Percentiles rank a stretch among this genome's conserved stretches.
Conservation (phyloP, 1,140 invertebrate genomes). For the Mylabris phalerata region DNA sequence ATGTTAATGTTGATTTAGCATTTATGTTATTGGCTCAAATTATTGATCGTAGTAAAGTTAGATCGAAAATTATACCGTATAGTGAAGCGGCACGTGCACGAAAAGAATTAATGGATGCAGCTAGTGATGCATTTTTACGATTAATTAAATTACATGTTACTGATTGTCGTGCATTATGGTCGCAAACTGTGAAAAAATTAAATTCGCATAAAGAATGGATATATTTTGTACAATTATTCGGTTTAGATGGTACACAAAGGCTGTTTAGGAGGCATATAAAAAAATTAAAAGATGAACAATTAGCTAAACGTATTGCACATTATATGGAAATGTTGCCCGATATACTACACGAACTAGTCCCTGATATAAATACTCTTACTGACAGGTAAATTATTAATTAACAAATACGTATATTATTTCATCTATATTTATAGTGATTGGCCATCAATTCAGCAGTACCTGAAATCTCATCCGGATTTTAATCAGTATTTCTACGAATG, state of each 20-base stretch:
- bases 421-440: constrained; percentile 61
- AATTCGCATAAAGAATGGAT: constrained; percentile 81
- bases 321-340: constrained; percentile 77
- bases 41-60: constrained; percentile 67
- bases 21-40: constrained; percentile 90
- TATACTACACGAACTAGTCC: constrained; percentile 74
- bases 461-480: constrained; percentile 83
- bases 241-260: constrained; percentile 71
- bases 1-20: constrained; percentile 92
- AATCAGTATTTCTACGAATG: constrained; percentile 84
- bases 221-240: constrained; percentile 88
- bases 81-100: constrained; percentile 77
- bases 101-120: constrained; percentile 82
- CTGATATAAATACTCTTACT: constrained; percentile 67
- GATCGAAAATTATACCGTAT: constrained; percentile 67
- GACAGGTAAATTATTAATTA: constrained; percentile 53
- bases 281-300: constrained; percentile 78
- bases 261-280: constrained; percentile 77
- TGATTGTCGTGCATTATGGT: constrained; percentile 83
- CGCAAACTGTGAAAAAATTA: constrained; percentile 76
- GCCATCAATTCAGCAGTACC: constrained; percentile 72
- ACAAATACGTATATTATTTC: neutral
- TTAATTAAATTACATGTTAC: constrained; percentile 75
- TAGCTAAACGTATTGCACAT: constrained; percentile 69
- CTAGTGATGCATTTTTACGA: constrained; percentile 79